Conservation (phyloP, 2,888 invertebrate species). For the Odiellus spinosus region DNA sequence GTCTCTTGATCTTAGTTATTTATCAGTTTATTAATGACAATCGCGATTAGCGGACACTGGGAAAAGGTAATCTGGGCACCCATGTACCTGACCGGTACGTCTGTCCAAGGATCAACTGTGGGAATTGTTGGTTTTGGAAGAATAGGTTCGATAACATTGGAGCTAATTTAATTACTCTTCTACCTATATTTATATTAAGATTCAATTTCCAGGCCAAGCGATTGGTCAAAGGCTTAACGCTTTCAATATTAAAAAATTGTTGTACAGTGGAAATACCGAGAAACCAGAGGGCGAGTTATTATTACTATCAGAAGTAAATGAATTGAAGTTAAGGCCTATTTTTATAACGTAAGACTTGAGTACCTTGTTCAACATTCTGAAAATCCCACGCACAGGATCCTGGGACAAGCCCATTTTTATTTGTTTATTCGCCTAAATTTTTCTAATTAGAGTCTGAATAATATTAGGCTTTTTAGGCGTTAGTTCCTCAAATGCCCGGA, state of each 20-base stretch:
- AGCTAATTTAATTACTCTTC: not conserved
- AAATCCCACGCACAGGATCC: no score
- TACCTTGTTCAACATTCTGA: no score
- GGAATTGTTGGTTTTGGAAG: conserved; percentile 41
- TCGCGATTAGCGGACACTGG: conserved; percentile 17
- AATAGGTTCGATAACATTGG: conserved; percentile 35
- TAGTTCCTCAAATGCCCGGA: no score
- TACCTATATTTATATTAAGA: no score
- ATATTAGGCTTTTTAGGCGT: no score
- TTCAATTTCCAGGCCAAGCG: conserved; percentile 41
- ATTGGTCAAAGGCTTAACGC: conserved; percentile 57
- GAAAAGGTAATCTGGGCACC: conserved; percentile 54
- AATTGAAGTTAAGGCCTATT: no score
- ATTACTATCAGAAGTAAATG: not conserved
- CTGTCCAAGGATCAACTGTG: conserved; percentile 57
- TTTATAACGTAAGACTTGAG: no score
- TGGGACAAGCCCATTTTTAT: no score
- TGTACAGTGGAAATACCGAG: conserved; percentile 54
- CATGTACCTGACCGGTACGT: conserved; percentile 75
- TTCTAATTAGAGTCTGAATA: no score
- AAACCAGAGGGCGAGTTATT: conserved; percentile 38
- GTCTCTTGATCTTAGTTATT: no score
- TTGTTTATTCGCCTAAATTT: no score
- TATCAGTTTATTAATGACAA: no score
- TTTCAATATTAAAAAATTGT: conserved; percentile 52